Evolutionary conservation across 2,888 invertebrate species (phyloP).

Genomic region (Aelia acuminata): DNA sequence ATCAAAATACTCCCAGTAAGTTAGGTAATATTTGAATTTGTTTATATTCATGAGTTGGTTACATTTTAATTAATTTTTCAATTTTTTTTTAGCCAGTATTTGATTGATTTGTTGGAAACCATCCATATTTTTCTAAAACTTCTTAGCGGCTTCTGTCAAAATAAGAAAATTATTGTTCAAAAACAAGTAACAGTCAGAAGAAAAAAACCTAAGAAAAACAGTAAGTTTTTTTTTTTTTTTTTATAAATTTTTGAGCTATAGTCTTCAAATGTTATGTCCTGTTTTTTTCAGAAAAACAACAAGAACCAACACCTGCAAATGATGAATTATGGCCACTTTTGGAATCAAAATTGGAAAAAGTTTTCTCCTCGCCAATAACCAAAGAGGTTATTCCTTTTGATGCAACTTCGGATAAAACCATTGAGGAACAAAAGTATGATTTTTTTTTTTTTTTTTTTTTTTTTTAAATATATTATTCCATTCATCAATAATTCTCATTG

Average conservation of each 20-base stretch:
- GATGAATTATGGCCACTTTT: conserved; percentile 61
- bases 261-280: not conserved
- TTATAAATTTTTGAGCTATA: not conserved
- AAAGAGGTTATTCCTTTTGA: conserved; percentile 85
- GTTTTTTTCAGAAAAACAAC: conserved; percentile 24
- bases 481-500: too few species aligned
- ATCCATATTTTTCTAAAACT: conserved; percentile 92
- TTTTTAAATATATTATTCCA: too few species aligned
- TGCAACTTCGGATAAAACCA: conserved; percentile 84
- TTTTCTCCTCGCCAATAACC: conserved; percentile 77
- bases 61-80: not conserved
- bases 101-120: conserved; percentile 90
- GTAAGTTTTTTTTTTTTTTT: conserved; percentile 45
- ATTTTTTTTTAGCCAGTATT: conserved; percentile 76
- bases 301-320: not conserved
- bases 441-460: conserved; percentile 1
- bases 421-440: conserved; percentile 91
- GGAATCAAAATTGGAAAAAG: conserved; percentile 59
- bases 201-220: conserved; percentile 71
- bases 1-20: conserved; percentile 79
- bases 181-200: conserved; percentile 70
- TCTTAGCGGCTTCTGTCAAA: conserved; percentile 78
- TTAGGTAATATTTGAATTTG: not conserved
- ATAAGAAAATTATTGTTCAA: conserved; percentile 79
- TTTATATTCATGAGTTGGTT: conserved; percentile 10